These are phyloP conservation scores for Pampusana beccarii DNA, from an alignment of 2,113 vertebrate genomes.

Conservation along the genomic window DNA sequence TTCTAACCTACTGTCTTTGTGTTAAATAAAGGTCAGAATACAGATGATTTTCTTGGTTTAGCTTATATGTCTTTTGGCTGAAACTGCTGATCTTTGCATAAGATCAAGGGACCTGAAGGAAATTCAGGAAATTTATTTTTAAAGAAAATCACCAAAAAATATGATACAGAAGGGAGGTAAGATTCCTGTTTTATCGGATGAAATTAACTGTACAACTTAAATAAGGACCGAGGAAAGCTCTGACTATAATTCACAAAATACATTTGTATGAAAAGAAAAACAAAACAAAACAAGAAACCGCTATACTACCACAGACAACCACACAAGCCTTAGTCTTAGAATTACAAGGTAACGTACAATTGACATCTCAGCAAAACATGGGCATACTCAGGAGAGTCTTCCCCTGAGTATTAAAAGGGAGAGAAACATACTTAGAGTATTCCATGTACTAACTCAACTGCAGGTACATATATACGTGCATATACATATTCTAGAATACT, in stretches of 20 bases:
- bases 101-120: not conserved
- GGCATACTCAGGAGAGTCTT: not conserved
- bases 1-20: not conserved
- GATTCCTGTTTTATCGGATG: not conserved
- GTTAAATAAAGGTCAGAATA: constrained; percentile 45
- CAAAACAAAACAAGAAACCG: too few relatives aligned
- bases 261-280: not conserved
- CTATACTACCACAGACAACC: not conserved
- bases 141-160: not conserved
- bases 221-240: not conserved
- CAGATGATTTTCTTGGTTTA: not conserved
- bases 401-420: not conserved
- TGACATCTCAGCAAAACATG: not conserved
- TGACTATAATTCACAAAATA: not conserved
- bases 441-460: not conserved
- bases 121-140: not conserved
- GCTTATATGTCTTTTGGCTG: not conserved
- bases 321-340: not conserved
- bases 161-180: not conserved
- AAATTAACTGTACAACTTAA: not conserved
- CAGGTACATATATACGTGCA: not conserved
- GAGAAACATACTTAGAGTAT: not conserved
- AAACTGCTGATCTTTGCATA: constrained; percentile 4
- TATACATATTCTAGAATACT: not conserved
- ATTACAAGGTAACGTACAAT: not conserved